Conservation (phyloP, 2,113 vertebrate species). For the Prietella phreatophila region DNA sequence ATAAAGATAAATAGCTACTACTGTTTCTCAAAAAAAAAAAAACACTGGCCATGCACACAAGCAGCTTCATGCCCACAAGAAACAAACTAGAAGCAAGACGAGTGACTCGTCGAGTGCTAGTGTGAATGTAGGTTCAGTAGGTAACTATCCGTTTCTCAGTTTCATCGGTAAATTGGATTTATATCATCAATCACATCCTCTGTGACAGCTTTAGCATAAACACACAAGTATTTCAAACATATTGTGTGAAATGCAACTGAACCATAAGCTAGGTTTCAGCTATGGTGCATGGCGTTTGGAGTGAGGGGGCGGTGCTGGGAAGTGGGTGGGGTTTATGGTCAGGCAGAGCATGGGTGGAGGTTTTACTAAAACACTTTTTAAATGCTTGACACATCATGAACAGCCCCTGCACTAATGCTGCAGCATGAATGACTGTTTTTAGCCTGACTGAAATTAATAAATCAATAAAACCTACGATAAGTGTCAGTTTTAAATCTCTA, state of each 20-base stretch:
- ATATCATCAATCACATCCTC: background rate
- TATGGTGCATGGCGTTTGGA: background rate
- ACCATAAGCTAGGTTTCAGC: background rate
- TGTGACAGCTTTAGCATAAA: background rate
- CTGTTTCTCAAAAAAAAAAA: background rate
- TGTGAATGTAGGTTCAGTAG: background rate
- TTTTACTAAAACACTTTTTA: background rate
- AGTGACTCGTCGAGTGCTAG: background rate
- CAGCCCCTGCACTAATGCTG: background rate
- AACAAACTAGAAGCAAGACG: background rate
- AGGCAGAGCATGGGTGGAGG: background rate
- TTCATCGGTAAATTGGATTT: background rate
- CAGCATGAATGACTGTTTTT: background rate
- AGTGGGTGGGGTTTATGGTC: constrained; percentile 1
- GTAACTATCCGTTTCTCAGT: background rate
- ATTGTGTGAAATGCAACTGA: background rate
- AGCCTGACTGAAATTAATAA: background rate
- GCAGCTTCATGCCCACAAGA: background rate
- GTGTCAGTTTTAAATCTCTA: background rate
- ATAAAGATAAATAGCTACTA: background rate
- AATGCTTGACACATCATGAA: background rate
- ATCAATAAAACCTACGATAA: background rate
- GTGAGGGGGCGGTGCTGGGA: background rate
- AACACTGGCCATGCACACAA: background rate
- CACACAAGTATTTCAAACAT: background rate